Evolutionary conservation across 2,113 vertebrate species (phyloP).

Genomic region (Raja brachyura): DNA sequence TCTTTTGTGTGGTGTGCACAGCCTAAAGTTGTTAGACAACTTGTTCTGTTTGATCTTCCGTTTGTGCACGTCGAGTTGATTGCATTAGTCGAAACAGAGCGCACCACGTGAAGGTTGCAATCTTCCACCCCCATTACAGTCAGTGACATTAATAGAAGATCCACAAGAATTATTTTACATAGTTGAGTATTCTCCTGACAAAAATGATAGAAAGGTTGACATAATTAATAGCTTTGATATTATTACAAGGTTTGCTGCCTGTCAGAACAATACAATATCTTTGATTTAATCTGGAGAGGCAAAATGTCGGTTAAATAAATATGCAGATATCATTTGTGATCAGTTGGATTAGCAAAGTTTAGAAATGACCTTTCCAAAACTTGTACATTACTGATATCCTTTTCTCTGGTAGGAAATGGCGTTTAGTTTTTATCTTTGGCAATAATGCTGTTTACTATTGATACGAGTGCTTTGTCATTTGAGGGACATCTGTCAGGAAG

Average conservation of each 20-base stretch:
- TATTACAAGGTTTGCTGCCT: neutral
- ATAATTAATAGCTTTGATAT: neutral
- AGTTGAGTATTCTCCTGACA: neutral
- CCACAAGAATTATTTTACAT: too few relatives aligned
- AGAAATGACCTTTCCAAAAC: neutral
- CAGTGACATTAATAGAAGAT: neutral
- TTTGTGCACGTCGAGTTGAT: too few relatives aligned
- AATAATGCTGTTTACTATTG: neutral
- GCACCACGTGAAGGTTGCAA: too few relatives aligned
- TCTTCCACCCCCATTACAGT: too few relatives aligned
- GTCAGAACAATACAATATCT: neutral
- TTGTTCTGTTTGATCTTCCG: too few relatives aligned
- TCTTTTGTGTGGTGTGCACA: too few relatives aligned
- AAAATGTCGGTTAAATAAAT: neutral
- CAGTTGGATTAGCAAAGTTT: neutral
- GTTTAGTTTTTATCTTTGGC: neutral
- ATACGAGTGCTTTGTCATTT: slow-evolving; percentile 18
- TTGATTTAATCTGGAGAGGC: neutral
- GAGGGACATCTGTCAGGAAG: neutral
- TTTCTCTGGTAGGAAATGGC: neutral
- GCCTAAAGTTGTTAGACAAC: too few relatives aligned
- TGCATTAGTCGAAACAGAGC: too few relatives aligned
- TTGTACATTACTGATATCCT: neutral
- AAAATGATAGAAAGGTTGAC: neutral
- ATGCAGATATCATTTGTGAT: neutral